These are phyloP conservation scores for Pachymerium ferrugineum DNA, from an alignment of 2,888 invertebrate species.

Conservation along the genomic window DNA sequence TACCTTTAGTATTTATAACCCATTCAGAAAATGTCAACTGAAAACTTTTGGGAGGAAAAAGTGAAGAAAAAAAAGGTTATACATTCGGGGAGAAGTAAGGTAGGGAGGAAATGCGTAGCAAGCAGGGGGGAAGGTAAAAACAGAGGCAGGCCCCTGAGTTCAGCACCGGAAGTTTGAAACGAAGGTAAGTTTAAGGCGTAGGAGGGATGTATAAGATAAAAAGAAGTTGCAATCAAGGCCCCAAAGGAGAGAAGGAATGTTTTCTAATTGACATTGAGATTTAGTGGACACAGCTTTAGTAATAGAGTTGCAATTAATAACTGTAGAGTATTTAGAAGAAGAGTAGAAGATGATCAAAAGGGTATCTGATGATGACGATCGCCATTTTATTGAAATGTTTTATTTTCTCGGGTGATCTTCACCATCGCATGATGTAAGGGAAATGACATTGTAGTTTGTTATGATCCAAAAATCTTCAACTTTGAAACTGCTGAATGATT, in stretches of 20 bases:
- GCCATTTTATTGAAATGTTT: no score
- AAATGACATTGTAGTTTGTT: not conserved
- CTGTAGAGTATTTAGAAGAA: not conserved
- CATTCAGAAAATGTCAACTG: no score
- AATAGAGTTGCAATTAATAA: conserved; percentile 5
- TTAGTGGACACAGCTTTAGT: not conserved
- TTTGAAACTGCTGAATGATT: not conserved
- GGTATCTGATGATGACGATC: not conserved
- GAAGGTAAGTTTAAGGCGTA: not conserved
- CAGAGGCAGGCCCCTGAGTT: conserved; percentile 16
- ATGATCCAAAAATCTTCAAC: not conserved
- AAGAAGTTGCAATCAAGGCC: conserved; percentile 21
- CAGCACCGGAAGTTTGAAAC: not conserved
- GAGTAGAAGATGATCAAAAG: not conserved
- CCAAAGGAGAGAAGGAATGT: not conserved
- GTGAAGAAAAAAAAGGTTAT: not conserved
- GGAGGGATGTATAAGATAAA: not conserved
- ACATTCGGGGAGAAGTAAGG: conserved; percentile 17
- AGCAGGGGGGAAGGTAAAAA: not conserved
- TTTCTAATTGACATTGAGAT: conserved; percentile 16
- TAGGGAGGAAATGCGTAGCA: not conserved
- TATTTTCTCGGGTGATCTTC: not conserved
- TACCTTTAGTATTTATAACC: no score
- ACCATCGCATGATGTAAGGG: not conserved
- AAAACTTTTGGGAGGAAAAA: no score